Conservation (phyloP, 1,140 invertebrate species). For the Vanessa tameamea region DNA sequence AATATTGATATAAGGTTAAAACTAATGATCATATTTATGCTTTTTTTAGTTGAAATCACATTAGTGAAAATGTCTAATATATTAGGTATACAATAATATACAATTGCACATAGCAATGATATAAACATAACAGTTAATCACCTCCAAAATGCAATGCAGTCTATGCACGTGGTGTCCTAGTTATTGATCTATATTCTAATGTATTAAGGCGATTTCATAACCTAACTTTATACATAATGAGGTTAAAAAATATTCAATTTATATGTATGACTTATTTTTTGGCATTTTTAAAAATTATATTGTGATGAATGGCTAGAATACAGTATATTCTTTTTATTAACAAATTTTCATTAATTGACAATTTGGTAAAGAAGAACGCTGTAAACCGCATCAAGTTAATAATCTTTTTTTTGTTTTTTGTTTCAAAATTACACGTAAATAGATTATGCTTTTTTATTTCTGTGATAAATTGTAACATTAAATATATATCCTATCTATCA, state of each 20-base stretch:
- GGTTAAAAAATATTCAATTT: conserved; percentile 60
- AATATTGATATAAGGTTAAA: conserved; percentile 32
- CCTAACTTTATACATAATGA: conserved; percentile 69
- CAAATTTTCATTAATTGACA: conserved; percentile 43
- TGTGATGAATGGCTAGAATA: conserved; percentile 58
- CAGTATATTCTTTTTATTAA: conserved; percentile 37
- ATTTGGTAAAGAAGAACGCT: conserved; percentile 36
- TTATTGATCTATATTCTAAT: conserved; percentile 56
- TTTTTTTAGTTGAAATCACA: conserved; percentile 4
- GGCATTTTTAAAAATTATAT: conserved; percentile 60
- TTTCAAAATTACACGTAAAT: conserved; percentile 42
- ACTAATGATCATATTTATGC: conserved; percentile 21
- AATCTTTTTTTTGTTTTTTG: conserved; percentile 33
- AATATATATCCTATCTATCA: conserved; percentile 58
- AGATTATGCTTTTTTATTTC: conserved; percentile 71
- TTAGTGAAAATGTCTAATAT: conserved; percentile 30
- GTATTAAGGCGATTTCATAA: conserved; percentile 68
- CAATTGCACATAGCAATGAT: conserved; percentile 39
- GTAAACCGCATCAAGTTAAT: conserved; percentile 39
- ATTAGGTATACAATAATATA: conserved; percentile 38
- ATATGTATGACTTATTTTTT: conserved; percentile 69
- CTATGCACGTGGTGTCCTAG: conserved; percentile 68
- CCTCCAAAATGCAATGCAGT: conserved; percentile 74
- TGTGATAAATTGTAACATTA: conserved; percentile 48
- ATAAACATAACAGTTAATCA: conserved; percentile 53